phyloP scores from a whole-genome alignment of 2,797 vertebrate species.

The Florisuga fusca region DNA sequence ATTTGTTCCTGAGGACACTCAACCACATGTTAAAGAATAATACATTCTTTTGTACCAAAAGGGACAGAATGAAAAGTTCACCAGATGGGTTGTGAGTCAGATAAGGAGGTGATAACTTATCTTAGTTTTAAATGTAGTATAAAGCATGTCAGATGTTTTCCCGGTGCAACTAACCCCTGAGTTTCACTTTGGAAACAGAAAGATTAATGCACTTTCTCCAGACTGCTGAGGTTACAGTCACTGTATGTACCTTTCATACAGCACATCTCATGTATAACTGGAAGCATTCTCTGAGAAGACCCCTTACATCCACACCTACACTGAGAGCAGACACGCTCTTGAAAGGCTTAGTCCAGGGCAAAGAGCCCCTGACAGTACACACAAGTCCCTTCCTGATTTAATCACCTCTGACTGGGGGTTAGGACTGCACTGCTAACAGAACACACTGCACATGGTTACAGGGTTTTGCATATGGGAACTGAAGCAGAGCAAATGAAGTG shows the following conservation, averaged over 20 bases:
- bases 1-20: not conserved
- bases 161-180: not conserved
- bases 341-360: not conserved
- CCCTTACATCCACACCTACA: not conserved
- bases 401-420: accelerated
- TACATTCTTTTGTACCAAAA: not conserved
- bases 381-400: not conserved
- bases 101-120: not conserved
- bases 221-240: not conserved
- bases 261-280: not conserved
- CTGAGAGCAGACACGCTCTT: not conserved
- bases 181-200: not conserved
- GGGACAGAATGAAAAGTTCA: not conserved
- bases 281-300: not conserved
- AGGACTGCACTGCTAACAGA: not conserved
- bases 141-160: not conserved
- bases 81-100: not conserved
- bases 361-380: not conserved
- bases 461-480: not conserved
- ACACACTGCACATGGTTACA: not conserved
- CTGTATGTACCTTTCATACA: not conserved
- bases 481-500: not conserved
- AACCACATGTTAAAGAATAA: not conserved
- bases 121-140: not conserved
- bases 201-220: not conserved